phyloP scores from a whole-genome alignment of 2,888 invertebrate genomes.

The Drosophila lacicola region DNA sequence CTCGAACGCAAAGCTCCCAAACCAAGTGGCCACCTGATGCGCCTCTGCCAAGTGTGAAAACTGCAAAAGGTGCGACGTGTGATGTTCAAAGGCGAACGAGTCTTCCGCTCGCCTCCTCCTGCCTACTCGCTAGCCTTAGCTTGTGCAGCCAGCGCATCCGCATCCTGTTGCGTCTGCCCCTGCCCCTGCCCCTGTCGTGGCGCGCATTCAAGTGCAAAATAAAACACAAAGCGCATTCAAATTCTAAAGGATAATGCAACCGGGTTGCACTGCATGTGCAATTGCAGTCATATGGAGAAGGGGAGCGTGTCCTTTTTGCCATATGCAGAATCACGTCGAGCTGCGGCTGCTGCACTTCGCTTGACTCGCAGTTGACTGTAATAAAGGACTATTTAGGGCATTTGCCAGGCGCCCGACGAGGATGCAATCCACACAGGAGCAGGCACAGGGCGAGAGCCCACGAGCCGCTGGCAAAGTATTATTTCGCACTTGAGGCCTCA shows the following conservation, averaged over 20 bases:
- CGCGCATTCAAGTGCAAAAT: conserved; percentile 62
- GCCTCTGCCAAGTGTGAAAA: conserved; percentile 72
- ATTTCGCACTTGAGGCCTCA: conserved; percentile 71
- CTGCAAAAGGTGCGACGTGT: conserved; percentile 69
- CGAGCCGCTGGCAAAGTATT: conserved; percentile 36
- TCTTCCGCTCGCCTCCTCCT: conserved; percentile 1
- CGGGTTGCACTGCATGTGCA: conserved; percentile 70
- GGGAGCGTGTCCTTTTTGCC: conserved; percentile 24
- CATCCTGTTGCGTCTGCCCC: conserved; percentile 53
- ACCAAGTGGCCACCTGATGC: conserved; percentile 65
- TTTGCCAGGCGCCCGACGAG: conserved; percentile 40
- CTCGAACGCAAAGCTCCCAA: conserved; percentile 19
- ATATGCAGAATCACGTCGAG: conserved; percentile 67
- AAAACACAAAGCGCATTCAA: conserved; percentile 63
- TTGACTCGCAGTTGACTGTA: conserved; percentile 81
- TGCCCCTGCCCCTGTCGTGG: conserved; percentile 14
- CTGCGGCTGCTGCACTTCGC: conserved; percentile 68
- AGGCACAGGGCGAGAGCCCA: conserved; percentile 11
- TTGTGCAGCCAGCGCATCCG: conserved; percentile 52
- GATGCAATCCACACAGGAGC: conserved; percentile 49
- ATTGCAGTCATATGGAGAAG: conserved; percentile 45
- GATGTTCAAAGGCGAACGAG: conserved; percentile 32
- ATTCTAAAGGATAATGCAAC: conserved; percentile 78
- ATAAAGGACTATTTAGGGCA: conserved; percentile 78
- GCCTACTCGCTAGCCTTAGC: neutral